A percentile compares a stretch with the other conserved stretches of the same genome.
These are phyloP conservation scores for Ceratina calcarata DNA, from an alignment of 1,140 invertebrate species.

Conservation along the genomic window DNA sequence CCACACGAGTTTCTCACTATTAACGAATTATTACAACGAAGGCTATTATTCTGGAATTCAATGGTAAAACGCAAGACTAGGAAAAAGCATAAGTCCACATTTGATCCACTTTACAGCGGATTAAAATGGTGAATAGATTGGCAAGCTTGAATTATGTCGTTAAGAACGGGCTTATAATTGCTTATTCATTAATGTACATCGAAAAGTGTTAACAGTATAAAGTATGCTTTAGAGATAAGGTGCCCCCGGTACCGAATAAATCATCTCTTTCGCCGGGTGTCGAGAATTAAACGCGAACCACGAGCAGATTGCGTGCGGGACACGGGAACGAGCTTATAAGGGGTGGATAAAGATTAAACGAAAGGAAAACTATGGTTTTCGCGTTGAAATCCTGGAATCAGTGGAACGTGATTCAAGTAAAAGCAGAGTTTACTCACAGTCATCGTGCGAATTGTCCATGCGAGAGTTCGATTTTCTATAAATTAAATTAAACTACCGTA, in stretches of 20 bases:
- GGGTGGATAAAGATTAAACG: constrained; percentile 1
- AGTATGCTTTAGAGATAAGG: constrained; percentile 1
- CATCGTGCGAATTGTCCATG: too few relatives aligned
- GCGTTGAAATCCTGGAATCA: neutral
- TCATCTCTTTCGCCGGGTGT: neutral
- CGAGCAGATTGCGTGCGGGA: constrained; percentile 1
- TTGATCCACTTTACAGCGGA: neutral
- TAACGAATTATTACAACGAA: neutral
- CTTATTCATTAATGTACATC: neutral
- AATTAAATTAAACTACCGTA: too few relatives aligned
- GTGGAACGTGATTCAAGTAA: too few relatives aligned
- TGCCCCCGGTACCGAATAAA: neutral
- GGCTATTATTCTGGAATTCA: too few relatives aligned
- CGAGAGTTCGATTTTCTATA: too few relatives aligned
- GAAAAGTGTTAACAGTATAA: neutral
- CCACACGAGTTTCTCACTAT: neutral
- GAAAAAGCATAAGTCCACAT: neutral
- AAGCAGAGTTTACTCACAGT: too few relatives aligned
- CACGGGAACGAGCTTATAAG: neutral
- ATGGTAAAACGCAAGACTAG: too few relatives aligned
- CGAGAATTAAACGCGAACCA: neutral
- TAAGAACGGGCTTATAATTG: neutral
- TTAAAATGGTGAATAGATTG: neutral
- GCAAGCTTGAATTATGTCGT: neutral
- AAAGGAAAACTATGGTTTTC: neutral